Conservation (phyloP, 2,113 vertebrate genomes). For the human region GRCh38 chr2:97963501-97964000, state of each 20-base stretch:
- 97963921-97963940: conserved; percentile 18
- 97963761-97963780: background rate
- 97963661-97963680: too few species aligned
- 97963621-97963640: too few species aligned
- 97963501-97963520: too few species aligned
- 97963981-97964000: conserved; percentile 9
- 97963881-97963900: conserved; percentile 30
- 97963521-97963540: too few species aligned
- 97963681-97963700: too few species aligned
- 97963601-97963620: too few species aligned
- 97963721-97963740: background rate
- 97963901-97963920: background rate
- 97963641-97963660: too few species aligned
- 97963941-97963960: background rate
- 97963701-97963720: too few species aligned
- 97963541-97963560: too few species aligned
- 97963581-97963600: too few species aligned
- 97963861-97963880: background rate
- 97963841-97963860: conserved; percentile 4
- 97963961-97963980: conserved; percentile 12
- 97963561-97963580: too few species aligned
- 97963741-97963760: background rate
- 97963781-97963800: too few species aligned
- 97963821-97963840: background rate
- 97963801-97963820: background rate